Evolutionary conservation across 2,888 invertebrate species (phyloP).

Genomic region (Agrotis clavis): DNA sequence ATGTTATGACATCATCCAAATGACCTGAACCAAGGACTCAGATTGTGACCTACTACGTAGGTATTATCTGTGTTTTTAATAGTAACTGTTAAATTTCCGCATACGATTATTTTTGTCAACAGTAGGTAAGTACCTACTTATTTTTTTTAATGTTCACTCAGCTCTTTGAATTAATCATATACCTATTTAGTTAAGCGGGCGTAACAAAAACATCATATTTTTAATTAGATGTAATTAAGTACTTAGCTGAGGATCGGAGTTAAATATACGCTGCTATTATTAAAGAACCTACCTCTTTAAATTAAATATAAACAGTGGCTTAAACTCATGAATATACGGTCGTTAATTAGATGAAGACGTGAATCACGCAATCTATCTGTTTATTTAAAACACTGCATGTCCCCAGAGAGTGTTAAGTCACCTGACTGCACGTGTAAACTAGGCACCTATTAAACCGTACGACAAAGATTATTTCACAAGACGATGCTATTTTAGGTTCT

Average conservation of each 20-base stretch:
- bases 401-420: constrained; percentile 63
- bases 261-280: constrained; percentile 25
- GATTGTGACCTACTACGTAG: constrained; percentile 29
- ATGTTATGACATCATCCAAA: constrained; percentile 75
- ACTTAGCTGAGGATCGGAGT: neutral
- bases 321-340: neutral
- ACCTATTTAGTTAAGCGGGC: neutral
- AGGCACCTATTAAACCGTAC: constrained; percentile 61
- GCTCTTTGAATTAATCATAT: neutral
- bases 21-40: constrained; percentile 69
- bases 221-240: constrained; percentile 8
- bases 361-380: neutral
- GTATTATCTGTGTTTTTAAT: constrained; percentile 23
- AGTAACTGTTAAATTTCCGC: constrained; percentile 33
- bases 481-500: constrained; percentile 86
- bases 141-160: neutral
- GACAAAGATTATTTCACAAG: constrained; percentile 76
- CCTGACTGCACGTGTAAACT: constrained; percentile 70
- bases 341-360: neutral
- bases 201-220: constrained; percentile 10
- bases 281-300: neutral
- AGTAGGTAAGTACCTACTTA: too few species aligned
- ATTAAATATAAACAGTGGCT: constrained; percentile 3
- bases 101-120: neutral
- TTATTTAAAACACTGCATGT: constrained; percentile 53